Evolutionary conservation across 2,888 invertebrate genomes (phyloP), one percentile per base, ranked within the genome.

Genomic region (Agrypnus murinus): DNA sequence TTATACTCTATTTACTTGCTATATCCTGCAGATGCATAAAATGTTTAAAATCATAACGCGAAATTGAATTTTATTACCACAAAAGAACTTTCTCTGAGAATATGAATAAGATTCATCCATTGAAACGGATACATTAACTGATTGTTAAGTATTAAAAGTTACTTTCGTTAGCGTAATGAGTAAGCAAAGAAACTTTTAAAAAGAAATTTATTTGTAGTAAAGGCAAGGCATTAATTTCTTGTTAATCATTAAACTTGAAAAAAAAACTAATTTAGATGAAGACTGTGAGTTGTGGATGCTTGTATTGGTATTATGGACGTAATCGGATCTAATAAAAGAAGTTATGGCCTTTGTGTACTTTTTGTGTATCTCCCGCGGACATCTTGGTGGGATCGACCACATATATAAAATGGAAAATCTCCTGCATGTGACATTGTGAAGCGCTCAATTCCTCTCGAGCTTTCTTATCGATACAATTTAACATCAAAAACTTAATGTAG

Each of bases 401-500:
- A 79, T 79, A 78, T 79, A 78, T 79, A 78, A 79, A 80, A 80
- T 79, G 78, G 79, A 75, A 79, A 77, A 79, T 79, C 80, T 77
- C 74, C 77, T 79, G 79, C 75, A 75, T 77, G 77, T 78, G 79
- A 79, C 80, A 78, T 77, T 76, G 74, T 75, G 74, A 73, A 74
- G 74, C 71, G 75, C 76, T 75, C 77, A 78, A 76, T 75, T 76
- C 77, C 74, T 75, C 77, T 77, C 74, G 68, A 75, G 75, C 71
- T 71, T 74, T 72, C 77, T 79, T 77, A 79, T 80, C 78, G 79
- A 78, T 79, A 80, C 75, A 77, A 75, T 72, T 75, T 74, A 75
- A 66, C 74, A 74, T 74, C 74, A 71, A 71, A 71, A 71, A 71
- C 74, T 75, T 76, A 75, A 77, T 77, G 76, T 73, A 71, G 71